phyloP scores from a whole-genome alignment of 2,113 vertebrate genomes.

The Psettodes erumei region DNA sequence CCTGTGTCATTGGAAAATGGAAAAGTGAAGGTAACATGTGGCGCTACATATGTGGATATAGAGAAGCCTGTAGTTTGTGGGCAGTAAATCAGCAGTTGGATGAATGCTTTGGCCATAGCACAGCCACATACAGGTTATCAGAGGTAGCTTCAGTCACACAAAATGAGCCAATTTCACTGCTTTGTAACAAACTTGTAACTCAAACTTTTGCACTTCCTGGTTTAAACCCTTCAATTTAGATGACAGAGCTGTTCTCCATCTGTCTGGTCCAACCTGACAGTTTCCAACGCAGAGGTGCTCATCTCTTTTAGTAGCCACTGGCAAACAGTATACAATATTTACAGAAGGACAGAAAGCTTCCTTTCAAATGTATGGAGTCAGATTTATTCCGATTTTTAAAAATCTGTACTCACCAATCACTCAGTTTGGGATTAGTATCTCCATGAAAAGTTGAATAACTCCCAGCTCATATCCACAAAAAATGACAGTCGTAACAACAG shows the following conservation, averaged over 20 bases:
- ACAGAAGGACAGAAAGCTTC: neutral
- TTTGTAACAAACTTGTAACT: neutral
- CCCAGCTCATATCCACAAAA: neutral
- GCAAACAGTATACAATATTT: neutral
- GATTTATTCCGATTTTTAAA: neutral
- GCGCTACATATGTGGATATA: constrained; percentile 17
- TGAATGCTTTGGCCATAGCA: constrained; percentile 3
- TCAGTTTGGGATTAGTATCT: neutral
- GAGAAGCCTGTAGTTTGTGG: constrained; percentile 2
- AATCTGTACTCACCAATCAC: neutral
- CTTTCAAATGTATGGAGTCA: neutral
- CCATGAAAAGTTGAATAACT: neutral
- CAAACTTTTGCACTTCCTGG: constrained; percentile 1
- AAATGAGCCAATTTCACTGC: constrained; percentile 1
- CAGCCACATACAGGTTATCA: neutral
- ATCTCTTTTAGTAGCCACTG: neutral
- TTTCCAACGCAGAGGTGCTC: neutral
- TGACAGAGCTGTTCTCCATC: neutral
- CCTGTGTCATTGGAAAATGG: neutral
- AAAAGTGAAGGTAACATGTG: neutral
- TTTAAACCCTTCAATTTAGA: neutral
- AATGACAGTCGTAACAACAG: neutral
- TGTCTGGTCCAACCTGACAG: neutral
- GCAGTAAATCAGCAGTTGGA: neutral
- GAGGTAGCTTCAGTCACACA: neutral